Evolutionary conservation across 2,888 invertebrate species (phyloP).

Genomic region (Sphinx pinastri): DNA sequence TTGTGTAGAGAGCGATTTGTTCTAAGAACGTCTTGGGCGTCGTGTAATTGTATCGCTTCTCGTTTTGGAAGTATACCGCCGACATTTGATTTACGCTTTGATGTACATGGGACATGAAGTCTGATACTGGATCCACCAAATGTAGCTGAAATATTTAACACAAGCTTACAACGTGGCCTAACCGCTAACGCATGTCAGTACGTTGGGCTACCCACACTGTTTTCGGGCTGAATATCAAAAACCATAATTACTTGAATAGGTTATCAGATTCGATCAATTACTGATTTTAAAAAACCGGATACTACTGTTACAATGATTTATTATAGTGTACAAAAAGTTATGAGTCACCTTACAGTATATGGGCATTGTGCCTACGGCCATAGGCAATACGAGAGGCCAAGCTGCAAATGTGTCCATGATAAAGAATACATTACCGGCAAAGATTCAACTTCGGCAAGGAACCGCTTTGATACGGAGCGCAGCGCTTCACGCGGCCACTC

Average conservation of each 20-base stretch:
- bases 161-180: background rate
- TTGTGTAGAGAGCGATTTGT: slow-evolving; percentile 92
- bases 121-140: slow-evolving; percentile 87
- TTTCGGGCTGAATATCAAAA: too few relatives aligned
- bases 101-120: slow-evolving; percentile 96
- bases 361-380: too few relatives aligned
- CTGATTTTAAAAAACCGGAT: too few relatives aligned
- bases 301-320: too few relatives aligned
- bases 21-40: slow-evolving; percentile 98
- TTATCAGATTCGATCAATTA: too few relatives aligned
- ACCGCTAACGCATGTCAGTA: too few relatives aligned
- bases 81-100: slow-evolving; percentile 94
- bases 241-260: too few relatives aligned
- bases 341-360: too few relatives aligned
- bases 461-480: slow-evolving; percentile 93
- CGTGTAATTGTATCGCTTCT: slow-evolving; percentile 96
- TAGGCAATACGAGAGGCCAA: background rate
- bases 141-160: slow-evolving; percentile 67
- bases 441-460: slow-evolving; percentile 90
- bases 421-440: slow-evolving; percentile 84
- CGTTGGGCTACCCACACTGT: too few relatives aligned
- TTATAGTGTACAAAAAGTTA: too few relatives aligned
- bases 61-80: slow-evolving; percentile 90
- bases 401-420: background rate
- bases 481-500: slow-evolving; percentile 97